Percentiles rank a stretch among this genome's conserved stretches.
These are phyloP conservation scores for Flabesymbios commensalis DNA, from an alignment of 2,888 invertebrate species.

Conservation along the genomic window DNA sequence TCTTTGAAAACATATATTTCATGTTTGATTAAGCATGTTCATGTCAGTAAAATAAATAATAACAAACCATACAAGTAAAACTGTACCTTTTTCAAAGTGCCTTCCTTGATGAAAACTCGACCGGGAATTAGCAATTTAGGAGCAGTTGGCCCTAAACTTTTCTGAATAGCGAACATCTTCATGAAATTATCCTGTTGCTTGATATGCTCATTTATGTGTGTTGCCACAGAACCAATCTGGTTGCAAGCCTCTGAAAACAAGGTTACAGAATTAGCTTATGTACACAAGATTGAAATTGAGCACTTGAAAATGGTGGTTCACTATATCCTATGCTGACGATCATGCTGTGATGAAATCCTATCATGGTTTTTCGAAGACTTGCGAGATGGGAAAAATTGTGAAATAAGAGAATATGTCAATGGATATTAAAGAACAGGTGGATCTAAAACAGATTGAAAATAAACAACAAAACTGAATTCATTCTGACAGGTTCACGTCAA, in stretches of 20 bases:
- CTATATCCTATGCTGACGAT: no score
- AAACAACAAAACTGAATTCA: no score
- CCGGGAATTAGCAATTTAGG: slow-evolving; percentile 73
- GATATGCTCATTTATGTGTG: slow-evolving; percentile 75
- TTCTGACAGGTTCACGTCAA: no score
- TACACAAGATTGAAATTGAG: neutral
- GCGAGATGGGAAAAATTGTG: no score
- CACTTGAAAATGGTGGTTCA: neutral
- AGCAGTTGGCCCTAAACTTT: slow-evolving; percentile 67
- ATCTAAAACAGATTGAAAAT: slow-evolving; percentile 3
- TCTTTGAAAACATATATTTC: no score
- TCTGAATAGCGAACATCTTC: slow-evolving; percentile 72
- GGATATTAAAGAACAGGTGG: neutral
- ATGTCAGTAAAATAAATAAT: no score
- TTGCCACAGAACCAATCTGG: slow-evolving; percentile 72
- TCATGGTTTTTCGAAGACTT: no score
- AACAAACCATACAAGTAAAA: no score
- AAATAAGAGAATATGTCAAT: neutral
- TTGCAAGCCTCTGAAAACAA: slow-evolving; percentile 69
- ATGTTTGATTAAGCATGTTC: no score
- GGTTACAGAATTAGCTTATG: neutral
- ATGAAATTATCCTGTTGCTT: slow-evolving; percentile 75
- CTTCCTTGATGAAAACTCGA: slow-evolving; percentile 72
- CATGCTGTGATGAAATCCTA: no score
- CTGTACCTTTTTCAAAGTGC: slow-evolving; percentile 57